Evolutionary conservation across 1,140 invertebrate genomes (phyloP).

Genomic region (Aethina tumida): DNA sequence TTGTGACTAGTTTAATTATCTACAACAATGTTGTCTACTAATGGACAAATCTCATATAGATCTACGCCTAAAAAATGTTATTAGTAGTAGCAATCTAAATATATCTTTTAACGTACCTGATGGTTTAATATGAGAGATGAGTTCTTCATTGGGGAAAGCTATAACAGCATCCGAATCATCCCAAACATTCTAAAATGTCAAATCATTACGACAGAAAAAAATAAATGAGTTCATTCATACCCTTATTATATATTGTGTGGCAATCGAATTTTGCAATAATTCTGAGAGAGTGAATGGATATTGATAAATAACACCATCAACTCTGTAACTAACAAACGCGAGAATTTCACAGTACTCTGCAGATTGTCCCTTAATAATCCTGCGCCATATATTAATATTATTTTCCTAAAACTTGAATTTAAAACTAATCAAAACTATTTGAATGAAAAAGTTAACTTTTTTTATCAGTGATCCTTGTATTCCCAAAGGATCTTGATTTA

Average conservation of each 20-base stretch:
- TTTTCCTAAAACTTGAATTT: conserved; percentile 27
- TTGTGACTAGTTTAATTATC: too few relatives aligned
- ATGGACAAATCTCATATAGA: too few relatives aligned
- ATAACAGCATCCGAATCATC: too few relatives aligned
- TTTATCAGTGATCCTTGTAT: conserved; percentile 17
- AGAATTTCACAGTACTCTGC: conserved; percentile 38
- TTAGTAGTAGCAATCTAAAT: too few relatives aligned
- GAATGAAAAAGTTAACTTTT: conserved; percentile 11
- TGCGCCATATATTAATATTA: conserved; percentile 39
- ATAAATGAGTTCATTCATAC: conserved; percentile 10
- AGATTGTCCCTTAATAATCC: conserved; percentile 32
- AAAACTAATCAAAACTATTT: not conserved
- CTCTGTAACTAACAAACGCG: conserved; percentile 45
- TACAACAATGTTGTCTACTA: too few relatives aligned
- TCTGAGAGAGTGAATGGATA: conserved; percentile 40
- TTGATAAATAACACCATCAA: conserved; percentile 46
- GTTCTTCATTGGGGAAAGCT: too few relatives aligned
- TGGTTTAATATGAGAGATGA: too few relatives aligned
- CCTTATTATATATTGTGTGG: conserved; percentile 21
- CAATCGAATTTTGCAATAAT: conserved; percentile 35
- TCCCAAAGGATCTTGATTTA: conserved; percentile 75
- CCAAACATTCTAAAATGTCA: too few relatives aligned
- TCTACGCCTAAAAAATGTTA: too few relatives aligned
- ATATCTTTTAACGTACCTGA: too few relatives aligned
- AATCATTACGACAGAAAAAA: too few relatives aligned